Percentiles rank a stretch among this genome's conserved stretches.
Conservation (phyloP, 2,888 invertebrate species). For the Cerceris rybyensis region DNA sequence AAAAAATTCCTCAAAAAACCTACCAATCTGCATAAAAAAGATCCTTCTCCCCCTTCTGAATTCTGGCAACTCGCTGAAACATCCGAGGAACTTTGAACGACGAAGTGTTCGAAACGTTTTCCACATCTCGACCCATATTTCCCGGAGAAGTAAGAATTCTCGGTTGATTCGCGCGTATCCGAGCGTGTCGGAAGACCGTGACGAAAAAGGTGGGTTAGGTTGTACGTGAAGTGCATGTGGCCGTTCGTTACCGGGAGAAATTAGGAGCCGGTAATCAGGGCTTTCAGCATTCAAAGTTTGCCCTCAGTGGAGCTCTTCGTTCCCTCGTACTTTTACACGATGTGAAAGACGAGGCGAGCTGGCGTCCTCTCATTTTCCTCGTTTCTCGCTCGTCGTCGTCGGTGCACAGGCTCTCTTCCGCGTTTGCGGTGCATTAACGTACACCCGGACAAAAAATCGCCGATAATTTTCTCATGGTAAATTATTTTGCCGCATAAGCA, state of each 20-base stretch:
- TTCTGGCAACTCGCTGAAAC: too few species aligned
- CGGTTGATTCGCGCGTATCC: too few species aligned
- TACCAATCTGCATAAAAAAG: too few species aligned
- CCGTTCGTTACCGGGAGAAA: conserved; percentile 5
- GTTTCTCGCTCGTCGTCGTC: neutral
- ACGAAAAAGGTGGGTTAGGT: neutral
- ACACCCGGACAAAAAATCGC: neutral
- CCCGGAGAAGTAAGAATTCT: too few species aligned
- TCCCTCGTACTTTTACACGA: neutral
- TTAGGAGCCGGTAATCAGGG: conserved; percentile 14
- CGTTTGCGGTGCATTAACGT: conserved; percentile 1
- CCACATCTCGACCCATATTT: too few species aligned
- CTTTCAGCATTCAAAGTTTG: conserved; percentile 19
- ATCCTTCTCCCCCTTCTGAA: too few species aligned
- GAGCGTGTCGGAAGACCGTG: too few species aligned
- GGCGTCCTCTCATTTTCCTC: conserved; percentile 13
- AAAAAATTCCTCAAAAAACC: too few species aligned
- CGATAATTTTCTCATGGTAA: conserved; percentile 3
- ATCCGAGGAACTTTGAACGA: too few species aligned
- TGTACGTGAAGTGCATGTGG: neutral
- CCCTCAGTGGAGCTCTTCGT: neutral
- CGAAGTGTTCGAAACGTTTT: too few species aligned
- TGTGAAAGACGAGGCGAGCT: conserved; percentile 10
- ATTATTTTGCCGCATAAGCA: conserved; percentile 2
- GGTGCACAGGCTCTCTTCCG: neutral